phyloP scores from a whole-genome alignment of 2,113 vertebrate genomes.

The Deroptyus accipitrinus region DNA sequence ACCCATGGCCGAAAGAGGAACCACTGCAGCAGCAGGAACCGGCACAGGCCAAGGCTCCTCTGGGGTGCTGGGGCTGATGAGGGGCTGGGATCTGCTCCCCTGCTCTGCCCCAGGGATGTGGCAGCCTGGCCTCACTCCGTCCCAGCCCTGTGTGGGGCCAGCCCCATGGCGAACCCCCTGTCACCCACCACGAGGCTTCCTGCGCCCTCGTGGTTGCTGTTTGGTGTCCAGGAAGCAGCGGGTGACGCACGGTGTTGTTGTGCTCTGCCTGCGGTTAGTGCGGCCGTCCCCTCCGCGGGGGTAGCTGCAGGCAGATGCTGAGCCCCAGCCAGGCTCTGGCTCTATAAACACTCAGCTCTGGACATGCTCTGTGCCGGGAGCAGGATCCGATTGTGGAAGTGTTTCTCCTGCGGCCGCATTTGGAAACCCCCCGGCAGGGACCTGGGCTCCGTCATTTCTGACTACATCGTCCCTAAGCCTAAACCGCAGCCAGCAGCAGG shows the following conservation, averaged over 20 bases:
- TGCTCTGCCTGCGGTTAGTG: neutral
- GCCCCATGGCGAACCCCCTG: neutral
- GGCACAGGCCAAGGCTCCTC: neutral
- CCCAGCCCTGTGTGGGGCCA: neutral
- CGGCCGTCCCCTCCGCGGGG: neutral
- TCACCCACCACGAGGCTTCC: neutral
- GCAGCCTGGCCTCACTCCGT: too few relatives aligned
- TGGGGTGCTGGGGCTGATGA: neutral
- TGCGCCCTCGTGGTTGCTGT: neutral
- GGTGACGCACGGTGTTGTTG: conserved; percentile 20
- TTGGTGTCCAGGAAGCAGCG: neutral
- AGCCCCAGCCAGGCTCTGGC: neutral
- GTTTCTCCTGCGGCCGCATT: neutral
- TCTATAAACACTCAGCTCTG: accelerated
- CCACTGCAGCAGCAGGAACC: accelerated
- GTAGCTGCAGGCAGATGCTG: neutral
- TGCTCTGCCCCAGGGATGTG: accelerated
- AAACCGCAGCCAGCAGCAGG: neutral
- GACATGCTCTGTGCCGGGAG: neutral
- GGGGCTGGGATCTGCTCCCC: neutral
- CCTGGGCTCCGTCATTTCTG: neutral
- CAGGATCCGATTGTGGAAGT: accelerated
- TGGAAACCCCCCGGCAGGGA: neutral
- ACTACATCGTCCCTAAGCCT: neutral
- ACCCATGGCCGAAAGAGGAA: neutral